Conservation (phyloP, 2,797 vertebrate genomes). For the Malurus leucopterus region DNA sequence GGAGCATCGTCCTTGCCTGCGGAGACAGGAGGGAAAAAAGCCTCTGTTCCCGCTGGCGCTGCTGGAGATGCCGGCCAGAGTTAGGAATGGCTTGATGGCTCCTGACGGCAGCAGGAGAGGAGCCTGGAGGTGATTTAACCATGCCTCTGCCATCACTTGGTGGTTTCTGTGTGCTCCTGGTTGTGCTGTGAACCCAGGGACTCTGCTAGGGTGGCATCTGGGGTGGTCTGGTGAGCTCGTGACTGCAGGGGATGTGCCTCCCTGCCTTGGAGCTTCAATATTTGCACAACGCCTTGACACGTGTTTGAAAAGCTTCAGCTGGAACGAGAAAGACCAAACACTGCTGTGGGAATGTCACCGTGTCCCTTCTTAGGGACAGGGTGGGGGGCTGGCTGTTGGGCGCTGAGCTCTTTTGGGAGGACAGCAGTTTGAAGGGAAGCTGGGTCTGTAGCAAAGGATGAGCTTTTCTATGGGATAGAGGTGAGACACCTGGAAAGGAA, state of each 20-base stretch:
- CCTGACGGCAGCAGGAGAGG: conserved; percentile 8
- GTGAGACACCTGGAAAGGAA: neutral
- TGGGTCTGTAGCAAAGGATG: neutral
- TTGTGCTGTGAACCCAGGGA: neutral
- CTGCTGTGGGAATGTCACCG: neutral
- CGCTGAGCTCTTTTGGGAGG: neutral
- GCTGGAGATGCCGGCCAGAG: conserved; percentile 38
- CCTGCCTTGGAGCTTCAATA: neutral
- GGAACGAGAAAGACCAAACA: neutral
- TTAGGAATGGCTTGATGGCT: conserved; percentile 46
- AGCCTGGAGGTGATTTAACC: conserved; percentile 19
- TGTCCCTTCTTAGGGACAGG: neutral
- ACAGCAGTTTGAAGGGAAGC: neutral
- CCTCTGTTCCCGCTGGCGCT: neutral
- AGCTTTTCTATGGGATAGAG: neutral
- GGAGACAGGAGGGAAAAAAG: conserved; percentile 37
- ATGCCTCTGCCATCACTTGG: neutral
- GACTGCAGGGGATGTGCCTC: neutral
- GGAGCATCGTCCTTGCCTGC: conserved; percentile 47
- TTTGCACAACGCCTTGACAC: conserved; percentile 24
- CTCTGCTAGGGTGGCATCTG: neutral
- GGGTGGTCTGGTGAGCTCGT: neutral
- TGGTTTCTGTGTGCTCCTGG: neutral
- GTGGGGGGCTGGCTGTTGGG: neutral
- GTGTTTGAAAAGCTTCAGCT: conserved; percentile 22